These are phyloP conservation scores for Chorisops tibialis DNA, from an alignment of 2,888 invertebrate genomes.

Conservation along the genomic window DNA sequence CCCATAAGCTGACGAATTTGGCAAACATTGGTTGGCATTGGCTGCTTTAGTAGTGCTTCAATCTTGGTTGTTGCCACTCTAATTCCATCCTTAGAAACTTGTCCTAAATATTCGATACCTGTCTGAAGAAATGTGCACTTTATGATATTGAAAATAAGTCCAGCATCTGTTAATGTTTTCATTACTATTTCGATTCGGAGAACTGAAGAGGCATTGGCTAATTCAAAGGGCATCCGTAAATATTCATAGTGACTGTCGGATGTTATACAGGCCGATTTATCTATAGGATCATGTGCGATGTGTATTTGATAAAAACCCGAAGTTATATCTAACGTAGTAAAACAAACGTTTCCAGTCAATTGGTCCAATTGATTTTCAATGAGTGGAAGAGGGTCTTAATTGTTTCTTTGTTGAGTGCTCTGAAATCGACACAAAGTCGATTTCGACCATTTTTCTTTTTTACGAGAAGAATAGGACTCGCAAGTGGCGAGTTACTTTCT, in stretches of 20 bases:
- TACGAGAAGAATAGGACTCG: no score
- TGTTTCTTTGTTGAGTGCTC: no score
- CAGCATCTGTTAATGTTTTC: no score
- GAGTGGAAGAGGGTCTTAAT: no score
- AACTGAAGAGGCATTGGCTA: constrained; percentile 41
- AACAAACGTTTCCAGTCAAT: constrained; percentile 38
- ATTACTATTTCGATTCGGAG: constrained; percentile 32
- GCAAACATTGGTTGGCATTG: not conserved
- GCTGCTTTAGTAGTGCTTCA: not conserved
- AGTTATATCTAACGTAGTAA: constrained; percentile 40
- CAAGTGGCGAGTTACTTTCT: no score
- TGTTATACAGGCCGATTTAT: constrained; percentile 41
- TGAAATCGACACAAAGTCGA: no score
- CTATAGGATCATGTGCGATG: constrained; percentile 34
- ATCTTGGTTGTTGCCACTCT: not conserved
- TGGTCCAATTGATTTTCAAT: constrained; percentile 39
- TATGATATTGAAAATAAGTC: no score
- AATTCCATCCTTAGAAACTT: no score
- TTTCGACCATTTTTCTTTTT: no score
- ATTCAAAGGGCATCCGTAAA: constrained; percentile 42
- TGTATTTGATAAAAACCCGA: constrained; percentile 40
- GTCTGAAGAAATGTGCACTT: no score
- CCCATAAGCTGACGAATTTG: constrained; percentile 1
- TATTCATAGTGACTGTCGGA: constrained; percentile 42
- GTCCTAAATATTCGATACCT: no score